Conservation (phyloP, 2,888 invertebrate genomes). For the Metacarcinus magister region DNA sequence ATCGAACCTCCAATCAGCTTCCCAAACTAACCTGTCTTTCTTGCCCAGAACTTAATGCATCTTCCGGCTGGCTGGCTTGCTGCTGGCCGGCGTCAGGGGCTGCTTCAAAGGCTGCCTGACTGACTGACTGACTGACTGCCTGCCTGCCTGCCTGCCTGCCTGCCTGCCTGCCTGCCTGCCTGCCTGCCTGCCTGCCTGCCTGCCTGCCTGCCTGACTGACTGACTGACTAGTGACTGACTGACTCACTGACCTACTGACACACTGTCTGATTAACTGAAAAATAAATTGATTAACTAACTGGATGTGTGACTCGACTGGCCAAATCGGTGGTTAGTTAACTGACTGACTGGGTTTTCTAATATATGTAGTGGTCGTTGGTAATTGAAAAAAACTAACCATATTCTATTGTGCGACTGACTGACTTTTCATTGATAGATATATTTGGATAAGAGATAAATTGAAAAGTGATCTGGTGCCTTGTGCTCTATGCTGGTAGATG, state of each 20-base stretch:
- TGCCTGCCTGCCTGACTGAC: neutral
- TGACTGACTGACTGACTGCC: neutral
- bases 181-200: neutral
- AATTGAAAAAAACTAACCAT: too few species aligned
- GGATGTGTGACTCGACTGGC: neutral
- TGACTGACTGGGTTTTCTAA: neutral
- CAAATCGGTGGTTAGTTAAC: neutral
- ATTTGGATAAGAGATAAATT: neutral
- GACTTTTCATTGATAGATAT: neutral
- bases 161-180: neutral
- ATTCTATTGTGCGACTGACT: too few species aligned
- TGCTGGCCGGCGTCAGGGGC: neutral
- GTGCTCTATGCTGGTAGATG: neutral
- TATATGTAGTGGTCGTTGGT: too few species aligned
- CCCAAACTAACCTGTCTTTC: conserved; percentile 45
- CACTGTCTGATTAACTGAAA: neutral
- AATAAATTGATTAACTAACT: too few species aligned
- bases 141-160: neutral
- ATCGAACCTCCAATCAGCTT: conserved; percentile 44
- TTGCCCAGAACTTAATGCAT: conserved; percentile 36
- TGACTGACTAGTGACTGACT: neutral
- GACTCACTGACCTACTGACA: neutral
- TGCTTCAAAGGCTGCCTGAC: neutral
- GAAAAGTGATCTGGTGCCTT: neutral
- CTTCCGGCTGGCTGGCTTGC: neutral